Evolutionary conservation across 2,797 vertebrate genomes (phyloP).

Genomic region (Spheniscus humboldti): DNA sequence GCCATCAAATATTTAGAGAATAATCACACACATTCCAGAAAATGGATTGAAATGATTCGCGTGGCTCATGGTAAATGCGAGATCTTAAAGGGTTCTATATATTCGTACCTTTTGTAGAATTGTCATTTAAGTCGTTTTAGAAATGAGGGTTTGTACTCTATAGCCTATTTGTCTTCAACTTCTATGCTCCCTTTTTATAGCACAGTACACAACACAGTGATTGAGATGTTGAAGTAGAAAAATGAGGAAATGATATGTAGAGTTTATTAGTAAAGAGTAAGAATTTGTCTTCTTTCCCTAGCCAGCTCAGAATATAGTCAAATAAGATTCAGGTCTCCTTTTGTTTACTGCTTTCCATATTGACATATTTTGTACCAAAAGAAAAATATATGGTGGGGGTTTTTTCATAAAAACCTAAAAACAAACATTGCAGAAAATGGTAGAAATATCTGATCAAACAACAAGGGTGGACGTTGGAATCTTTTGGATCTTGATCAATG

Average conservation of each 20-base stretch:
- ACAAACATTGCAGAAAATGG: background rate
- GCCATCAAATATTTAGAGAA: background rate
- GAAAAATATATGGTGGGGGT: background rate
- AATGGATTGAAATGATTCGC: background rate
- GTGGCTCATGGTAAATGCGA: slow-evolving; percentile 13
- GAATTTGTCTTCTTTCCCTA: slow-evolving; percentile 22
- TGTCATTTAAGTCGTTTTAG: slow-evolving; percentile 39
- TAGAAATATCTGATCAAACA: slow-evolving; percentile 29
- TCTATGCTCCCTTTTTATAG: slow-evolving; percentile 38
- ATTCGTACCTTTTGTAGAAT: slow-evolving; percentile 22
- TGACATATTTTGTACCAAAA: background rate
- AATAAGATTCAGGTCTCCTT: slow-evolving; percentile 14
- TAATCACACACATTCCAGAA: background rate
- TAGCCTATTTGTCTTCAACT: slow-evolving; percentile 33
- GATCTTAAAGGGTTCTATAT: slow-evolving; percentile 27
- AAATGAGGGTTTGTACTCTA: slow-evolving; percentile 43
- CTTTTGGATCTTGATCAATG: background rate
- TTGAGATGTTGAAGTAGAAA: slow-evolving; percentile 52
- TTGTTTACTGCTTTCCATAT: slow-evolving; percentile 5
- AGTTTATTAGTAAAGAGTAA: slow-evolving; percentile 36
- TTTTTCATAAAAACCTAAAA: background rate
- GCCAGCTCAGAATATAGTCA: slow-evolving; percentile 11
- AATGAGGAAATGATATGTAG: slow-evolving; percentile 31
- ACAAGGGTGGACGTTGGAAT: background rate
- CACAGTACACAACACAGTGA: slow-evolving; percentile 1